Conservation (phyloP, 2,888 invertebrate genomes). For the Tinea semifulvella region DNA sequence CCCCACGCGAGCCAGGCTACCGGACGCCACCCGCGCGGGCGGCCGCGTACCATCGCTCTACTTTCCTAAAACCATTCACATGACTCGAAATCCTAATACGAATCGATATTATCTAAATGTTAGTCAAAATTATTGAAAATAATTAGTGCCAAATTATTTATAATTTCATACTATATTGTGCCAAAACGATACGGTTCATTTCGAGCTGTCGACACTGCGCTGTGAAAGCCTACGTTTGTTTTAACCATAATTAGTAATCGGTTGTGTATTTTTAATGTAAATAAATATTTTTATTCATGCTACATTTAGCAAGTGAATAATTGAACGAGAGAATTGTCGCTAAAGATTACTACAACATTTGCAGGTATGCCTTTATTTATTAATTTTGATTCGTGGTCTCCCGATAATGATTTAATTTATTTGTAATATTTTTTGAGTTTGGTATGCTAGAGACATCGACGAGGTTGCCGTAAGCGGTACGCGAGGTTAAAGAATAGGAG, state of each 20-base stretch:
- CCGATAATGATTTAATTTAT: no score
- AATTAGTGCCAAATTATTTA: not conserved
- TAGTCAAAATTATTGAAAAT: not conserved
- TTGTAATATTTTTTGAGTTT: no score
- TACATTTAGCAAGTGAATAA: no score
- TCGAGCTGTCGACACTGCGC: not conserved
- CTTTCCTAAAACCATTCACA: constrained; percentile 15
- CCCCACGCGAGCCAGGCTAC: constrained; percentile 20
- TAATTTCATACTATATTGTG: not conserved
- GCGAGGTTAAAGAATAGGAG: no score
- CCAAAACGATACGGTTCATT: not conserved
- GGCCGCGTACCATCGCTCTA: constrained; percentile 34
- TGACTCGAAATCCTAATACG: constrained; percentile 14
- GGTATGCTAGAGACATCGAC: no score
- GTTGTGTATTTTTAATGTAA: constrained; percentile 4
- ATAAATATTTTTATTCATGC: no score
- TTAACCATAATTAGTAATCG: constrained; percentile 4
- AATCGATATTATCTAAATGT: constrained; percentile 18
- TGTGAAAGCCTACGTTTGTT: constrained; percentile 2
- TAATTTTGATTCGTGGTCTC: no score
- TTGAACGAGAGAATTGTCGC: no score
- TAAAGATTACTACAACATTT: no score
- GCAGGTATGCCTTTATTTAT: no score
- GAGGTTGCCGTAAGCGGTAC: no score
- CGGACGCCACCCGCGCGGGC: constrained; percentile 38